Percentiles rank a stretch among this genome's conserved stretches.
These are phyloP conservation scores for Girardinichthys multiradiatus DNA, from an alignment of 2,113 vertebrate genomes.

Conservation along the genomic window DNA sequence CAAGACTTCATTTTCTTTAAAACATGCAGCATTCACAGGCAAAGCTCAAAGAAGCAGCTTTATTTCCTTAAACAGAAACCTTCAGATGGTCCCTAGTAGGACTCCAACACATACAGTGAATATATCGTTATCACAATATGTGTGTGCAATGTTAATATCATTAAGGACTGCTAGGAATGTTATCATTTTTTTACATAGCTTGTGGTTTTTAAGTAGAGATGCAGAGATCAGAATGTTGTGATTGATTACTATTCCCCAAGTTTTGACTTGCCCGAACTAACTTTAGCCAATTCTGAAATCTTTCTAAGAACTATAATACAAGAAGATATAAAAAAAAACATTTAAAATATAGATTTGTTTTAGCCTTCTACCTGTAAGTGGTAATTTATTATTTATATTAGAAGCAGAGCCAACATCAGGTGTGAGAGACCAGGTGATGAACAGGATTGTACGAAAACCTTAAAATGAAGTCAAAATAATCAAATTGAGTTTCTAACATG, in stretches of 20 bases:
- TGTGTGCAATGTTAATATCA: not conserved
- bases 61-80: slow-evolving; percentile 34
- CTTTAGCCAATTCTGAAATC: too few species aligned
- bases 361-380: too few species aligned
- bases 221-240: not conserved
- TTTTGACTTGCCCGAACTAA: not conserved
- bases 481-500: too few species aligned
- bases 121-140: too few species aligned
- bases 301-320: too few species aligned
- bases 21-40: slow-evolving; percentile 56
- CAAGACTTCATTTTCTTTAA: slow-evolving; percentile 53
- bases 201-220: not conserved
- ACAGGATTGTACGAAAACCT: too few species aligned
- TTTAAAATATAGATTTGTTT: too few species aligned
- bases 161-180: not conserved
- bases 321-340: too few species aligned
- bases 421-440: too few species aligned
- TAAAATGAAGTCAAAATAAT: too few species aligned
- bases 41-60: slow-evolving; percentile 24
- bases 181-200: not conserved
- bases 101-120: not conserved
- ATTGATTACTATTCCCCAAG: not conserved
- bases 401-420: too few species aligned
- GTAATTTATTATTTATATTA: too few species aligned
- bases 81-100: not conserved